These are phyloP conservation scores for Ptilonorhynchus violaceus DNA, from an alignment of 2,113 vertebrate species.

Conservation along the genomic window DNA sequence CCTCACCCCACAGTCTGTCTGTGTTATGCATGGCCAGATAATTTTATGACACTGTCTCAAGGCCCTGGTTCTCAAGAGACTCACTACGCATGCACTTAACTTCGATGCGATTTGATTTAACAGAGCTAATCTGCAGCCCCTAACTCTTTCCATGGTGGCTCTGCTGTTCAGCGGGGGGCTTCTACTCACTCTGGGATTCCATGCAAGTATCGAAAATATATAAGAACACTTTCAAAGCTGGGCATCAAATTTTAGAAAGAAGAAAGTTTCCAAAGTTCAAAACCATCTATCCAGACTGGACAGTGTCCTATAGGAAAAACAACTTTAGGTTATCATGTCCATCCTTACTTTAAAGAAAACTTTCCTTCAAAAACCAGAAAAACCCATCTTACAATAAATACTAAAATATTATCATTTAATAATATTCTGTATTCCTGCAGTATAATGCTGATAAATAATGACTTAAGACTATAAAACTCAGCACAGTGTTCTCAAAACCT, in stretches of 20 bases:
- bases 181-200: not conserved
- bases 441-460: not conserved
- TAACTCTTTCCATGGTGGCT: not conserved
- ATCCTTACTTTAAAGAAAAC: not conserved
- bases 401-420: not conserved
- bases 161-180: not conserved
- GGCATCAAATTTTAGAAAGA: not conserved
- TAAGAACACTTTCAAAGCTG: not conserved
- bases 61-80: not conserved
- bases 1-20: not conserved
- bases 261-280: not conserved
- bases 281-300: not conserved
- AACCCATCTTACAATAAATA: not conserved
- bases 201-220: not conserved
- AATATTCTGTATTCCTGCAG: not conserved
- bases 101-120: not conserved
- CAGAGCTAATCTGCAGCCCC: not conserved
- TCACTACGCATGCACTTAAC: fast-evolving
- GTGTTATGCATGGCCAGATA: not conserved
- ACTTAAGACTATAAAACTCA: not conserved
- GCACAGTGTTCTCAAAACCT: not conserved
- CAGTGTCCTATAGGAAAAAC: not conserved
- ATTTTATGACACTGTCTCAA: not conserved
- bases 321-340: not conserved
- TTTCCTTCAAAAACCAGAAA: not conserved